phyloP scores from a whole-genome alignment of 2,113 vertebrate genomes.

The Semnornis frantzii region DNA sequence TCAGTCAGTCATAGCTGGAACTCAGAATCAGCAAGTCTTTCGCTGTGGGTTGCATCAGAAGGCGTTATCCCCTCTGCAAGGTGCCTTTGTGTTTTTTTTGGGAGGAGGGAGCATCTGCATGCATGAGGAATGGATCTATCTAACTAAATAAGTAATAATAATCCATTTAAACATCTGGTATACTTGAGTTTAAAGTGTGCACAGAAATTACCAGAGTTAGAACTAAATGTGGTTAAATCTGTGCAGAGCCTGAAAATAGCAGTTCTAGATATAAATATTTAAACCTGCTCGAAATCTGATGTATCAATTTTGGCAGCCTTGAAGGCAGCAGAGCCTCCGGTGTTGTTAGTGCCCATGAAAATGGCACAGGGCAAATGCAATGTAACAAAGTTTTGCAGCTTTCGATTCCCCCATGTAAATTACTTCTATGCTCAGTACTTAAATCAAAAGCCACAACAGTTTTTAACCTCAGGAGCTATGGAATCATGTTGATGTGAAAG shows the following conservation, averaged over 20 bases:
- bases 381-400: neutral
- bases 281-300: slow-evolving; percentile 4
- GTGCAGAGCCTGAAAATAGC: slow-evolving; percentile 3
- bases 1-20: neutral
- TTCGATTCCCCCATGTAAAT: neutral
- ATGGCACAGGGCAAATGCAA: neutral
- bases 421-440: neutral
- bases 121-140: neutral
- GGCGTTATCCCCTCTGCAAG: neutral
- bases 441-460: neutral
- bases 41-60: neutral
- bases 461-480: neutral
- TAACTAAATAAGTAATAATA: slow-evolving; percentile 20
- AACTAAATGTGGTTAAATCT: slow-evolving; percentile 13
- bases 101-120: neutral
- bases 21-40: neutral
- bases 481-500: neutral
- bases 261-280: slow-evolving; percentile 35
- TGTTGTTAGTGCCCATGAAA: slow-evolving; percentile 26
- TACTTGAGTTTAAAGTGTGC: neutral
- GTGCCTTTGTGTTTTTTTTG: neutral
- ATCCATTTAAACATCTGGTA: slow-evolving; percentile 4
- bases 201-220: neutral
- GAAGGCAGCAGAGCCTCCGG: neutral
- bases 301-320: neutral